Conservation (phyloP, 2,888 invertebrate genomes). For the Spisula solida region DNA sequence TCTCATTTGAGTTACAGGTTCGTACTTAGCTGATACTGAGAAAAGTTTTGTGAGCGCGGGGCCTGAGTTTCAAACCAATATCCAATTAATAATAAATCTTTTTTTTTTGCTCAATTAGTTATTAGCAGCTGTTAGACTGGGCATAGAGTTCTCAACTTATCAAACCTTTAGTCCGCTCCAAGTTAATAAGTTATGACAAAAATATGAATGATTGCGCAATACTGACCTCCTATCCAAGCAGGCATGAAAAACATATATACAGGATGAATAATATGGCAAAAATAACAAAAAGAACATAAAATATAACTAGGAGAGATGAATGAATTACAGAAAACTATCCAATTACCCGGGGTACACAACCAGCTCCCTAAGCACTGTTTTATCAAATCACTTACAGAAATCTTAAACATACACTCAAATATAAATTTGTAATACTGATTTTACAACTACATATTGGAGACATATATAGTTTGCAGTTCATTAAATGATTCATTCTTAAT, state of each 20-base stretch:
- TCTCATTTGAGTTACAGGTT: too few relatives aligned
- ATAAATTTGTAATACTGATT: background rate
- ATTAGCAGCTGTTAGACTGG: background rate
- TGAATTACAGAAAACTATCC: background rate
- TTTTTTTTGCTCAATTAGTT: background rate
- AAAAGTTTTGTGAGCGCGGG: too few relatives aligned
- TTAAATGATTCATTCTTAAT: too few relatives aligned
- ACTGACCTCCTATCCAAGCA: slow-evolving; percentile 71
- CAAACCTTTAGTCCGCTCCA: background rate
- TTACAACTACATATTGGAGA: background rate
- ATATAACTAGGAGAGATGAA: background rate
- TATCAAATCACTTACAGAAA: background rate
- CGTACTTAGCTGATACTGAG: too few relatives aligned
- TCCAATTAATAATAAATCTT: background rate
- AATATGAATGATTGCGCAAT: slow-evolving; percentile 51
- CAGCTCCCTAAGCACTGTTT: too few relatives aligned
- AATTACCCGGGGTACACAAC: background rate
- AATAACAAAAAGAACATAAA: slow-evolving; percentile 26
- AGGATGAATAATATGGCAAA: slow-evolving; percentile 39
- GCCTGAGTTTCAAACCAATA: background rate
- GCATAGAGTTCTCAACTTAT: background rate
- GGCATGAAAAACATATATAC: slow-evolving; percentile 57
- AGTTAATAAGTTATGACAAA: slow-evolving; percentile 19
- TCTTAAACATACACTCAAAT: background rate
- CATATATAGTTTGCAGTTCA: too few relatives aligned